Base-by-base conservation (phyloP, 2,797 vertebrate species). In the Loris lydekkerianus region DNA sequence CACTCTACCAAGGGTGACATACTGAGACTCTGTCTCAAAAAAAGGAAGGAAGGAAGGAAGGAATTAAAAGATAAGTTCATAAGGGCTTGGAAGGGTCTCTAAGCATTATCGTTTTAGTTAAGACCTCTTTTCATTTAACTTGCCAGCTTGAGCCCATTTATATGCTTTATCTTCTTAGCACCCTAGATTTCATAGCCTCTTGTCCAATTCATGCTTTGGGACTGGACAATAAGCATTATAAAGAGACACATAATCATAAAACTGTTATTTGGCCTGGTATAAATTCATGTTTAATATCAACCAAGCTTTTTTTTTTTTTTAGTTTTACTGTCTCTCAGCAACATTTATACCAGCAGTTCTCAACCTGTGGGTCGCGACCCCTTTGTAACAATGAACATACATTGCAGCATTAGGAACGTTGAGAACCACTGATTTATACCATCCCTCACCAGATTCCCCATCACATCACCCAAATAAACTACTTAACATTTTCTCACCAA, bases 41-140 rank as follows among this genome's bases (percentile, higher is more conserved):
- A 10, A 46, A 46, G 43, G 43, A 46, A 46, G 43, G 43, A 46
- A 46, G 43, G 43, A 84, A 46, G 43, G 43, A 84, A 56, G 31
- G 76, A 21, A 92, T 49, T 70, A 43, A 87, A 89, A 60, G 23
- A 20, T 27, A 89, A 61, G 7, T 85, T 78, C 14, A 2, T 90
- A 92, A 63, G 18, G 13, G 15, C 31, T 40, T 61, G 1, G 82
- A 20, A 82, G 49, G 46, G 60, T 89, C 13, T n/a, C 89, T 49
- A 95, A 60, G 31, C 81, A 20, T 82, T 82, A 7, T 81, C 53
- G 29, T 86, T 93, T 70, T 82, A 11, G 92, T 25, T 70, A 72
- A 70, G 27, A 72, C 40, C 9, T 58, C 3, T 23, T 73, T 65
- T 80, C 29, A 73, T 63, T 86, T 86, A 80, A 78, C 67, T 37